These are phyloP conservation scores for Empis stercorea DNA, from an alignment of 2,888 invertebrate genomes.

Conservation along the genomic window DNA sequence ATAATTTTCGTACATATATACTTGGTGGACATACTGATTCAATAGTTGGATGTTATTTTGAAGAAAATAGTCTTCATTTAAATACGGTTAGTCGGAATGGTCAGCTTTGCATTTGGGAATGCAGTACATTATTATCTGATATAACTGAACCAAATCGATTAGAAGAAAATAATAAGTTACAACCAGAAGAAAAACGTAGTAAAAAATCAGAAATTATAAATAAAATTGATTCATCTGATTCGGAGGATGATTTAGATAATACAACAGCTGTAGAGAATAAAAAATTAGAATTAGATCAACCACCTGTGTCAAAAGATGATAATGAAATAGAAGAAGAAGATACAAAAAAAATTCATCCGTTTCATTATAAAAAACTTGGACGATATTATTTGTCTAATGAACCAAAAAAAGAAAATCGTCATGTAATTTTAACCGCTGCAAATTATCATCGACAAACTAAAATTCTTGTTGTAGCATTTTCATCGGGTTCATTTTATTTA, in stretches of 20 bases:
- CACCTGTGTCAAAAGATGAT: constrained; percentile 34
- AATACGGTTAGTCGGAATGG: constrained; percentile 76
- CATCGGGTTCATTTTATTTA: constrained; percentile 80
- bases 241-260: constrained; percentile 50
- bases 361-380: constrained; percentile 55
- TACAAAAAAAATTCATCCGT: constrained; percentile 30
- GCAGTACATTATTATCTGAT: constrained; percentile 58
- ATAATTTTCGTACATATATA: constrained; percentile 62
- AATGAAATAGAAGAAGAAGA: constrained; percentile 32
- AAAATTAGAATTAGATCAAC: constrained; percentile 7
- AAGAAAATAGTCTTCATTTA: constrained; percentile 70
- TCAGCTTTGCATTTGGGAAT: constrained; percentile 66
- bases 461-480: constrained; percentile 81
- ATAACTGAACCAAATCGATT: constrained; percentile 29
- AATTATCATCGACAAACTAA: constrained; percentile 69
- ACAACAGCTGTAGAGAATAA: constrained; percentile 15
- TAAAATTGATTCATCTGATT: constrained; percentile 32
- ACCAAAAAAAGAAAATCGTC: constrained; percentile 46
- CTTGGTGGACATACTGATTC: constrained; percentile 76
- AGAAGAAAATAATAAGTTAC: not conserved
- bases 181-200: not conserved
- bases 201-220: constrained; percentile 5
- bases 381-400: constrained; percentile 65
- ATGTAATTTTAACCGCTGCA: constrained; percentile 61
- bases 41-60: constrained; percentile 80